phyloP scores from a whole-genome alignment of 1,140 invertebrate genomes.

The Phymastichus coffea region DNA sequence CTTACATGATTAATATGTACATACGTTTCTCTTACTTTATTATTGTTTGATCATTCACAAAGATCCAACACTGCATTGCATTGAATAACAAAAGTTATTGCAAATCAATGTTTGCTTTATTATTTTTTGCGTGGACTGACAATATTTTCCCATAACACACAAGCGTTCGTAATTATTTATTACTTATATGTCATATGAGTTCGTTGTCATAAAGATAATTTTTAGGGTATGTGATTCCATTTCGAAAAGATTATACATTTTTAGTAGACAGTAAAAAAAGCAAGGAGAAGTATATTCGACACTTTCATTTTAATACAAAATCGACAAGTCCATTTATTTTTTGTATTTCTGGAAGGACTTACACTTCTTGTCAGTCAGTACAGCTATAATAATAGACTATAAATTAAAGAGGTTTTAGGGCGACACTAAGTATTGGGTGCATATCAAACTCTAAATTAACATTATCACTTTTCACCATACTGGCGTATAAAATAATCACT shows the following conservation, averaged over 20 bases:
- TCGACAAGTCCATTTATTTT: conserved; percentile 17
- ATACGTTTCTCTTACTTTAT: conserved; percentile 21
- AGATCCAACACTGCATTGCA: conserved; percentile 21
- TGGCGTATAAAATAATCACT: conserved; percentile 32
- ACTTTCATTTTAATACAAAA: conserved; percentile 13
- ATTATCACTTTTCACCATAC: conserved; percentile 32
- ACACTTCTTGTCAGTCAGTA: conserved; percentile 21
- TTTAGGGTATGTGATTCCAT: conserved; percentile 18
- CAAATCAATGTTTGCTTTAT: conserved; percentile 18
- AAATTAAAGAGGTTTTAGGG: no score
- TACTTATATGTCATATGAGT: conserved; percentile 14
- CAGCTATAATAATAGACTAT: conserved; percentile 22
- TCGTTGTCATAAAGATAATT: conserved; percentile 25
- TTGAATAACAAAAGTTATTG: conserved; percentile 21
- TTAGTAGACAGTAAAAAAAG: conserved; percentile 13
- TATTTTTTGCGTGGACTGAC: conserved; percentile 23
- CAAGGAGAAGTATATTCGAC: conserved; percentile 5
- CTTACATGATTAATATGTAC: conserved; percentile 26
- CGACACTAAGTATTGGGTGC: conserved; percentile 13
- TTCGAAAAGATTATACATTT: conserved; percentile 17
- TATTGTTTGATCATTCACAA: conserved; percentile 27
- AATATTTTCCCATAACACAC: conserved; percentile 13
- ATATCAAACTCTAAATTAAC: conserved; percentile 29
- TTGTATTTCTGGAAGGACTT: conserved; percentile 16
- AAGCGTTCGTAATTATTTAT: conserved; percentile 13